A percentile compares a stretch with the other conserved stretches of the same genome.
Evolutionary conservation across 2,888 invertebrate genomes (phyloP).

Genomic region (Timema cristinae): DNA sequence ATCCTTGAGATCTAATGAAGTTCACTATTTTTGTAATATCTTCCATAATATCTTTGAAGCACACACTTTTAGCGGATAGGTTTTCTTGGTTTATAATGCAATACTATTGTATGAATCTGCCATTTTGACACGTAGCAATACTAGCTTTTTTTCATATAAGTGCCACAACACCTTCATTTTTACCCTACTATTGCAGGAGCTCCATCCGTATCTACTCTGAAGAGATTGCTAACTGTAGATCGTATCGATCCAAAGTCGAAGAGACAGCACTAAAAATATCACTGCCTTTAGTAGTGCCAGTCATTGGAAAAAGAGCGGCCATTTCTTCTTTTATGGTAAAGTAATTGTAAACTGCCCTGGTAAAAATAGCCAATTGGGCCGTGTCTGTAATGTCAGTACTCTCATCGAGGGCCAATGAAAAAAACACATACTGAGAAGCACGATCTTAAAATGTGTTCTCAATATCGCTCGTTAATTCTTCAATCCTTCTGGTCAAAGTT

Average conservation of each 20-base stretch:
- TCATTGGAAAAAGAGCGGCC: conserved; percentile 4
- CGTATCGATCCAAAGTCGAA: not conserved
- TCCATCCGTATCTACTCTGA: not conserved
- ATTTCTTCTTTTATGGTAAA: not conserved
- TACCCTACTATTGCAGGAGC: not conserved
- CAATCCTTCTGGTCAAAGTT: not conserved
- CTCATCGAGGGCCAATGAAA: not conserved
- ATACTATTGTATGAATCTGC: conserved; percentile 13
- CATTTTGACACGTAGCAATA: not conserved
- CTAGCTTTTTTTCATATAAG: conserved; percentile 7
- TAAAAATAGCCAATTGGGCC: conserved; percentile 1
- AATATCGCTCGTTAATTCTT: not conserved
- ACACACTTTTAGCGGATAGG: conserved; percentile 21
- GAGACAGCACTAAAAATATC: not conserved
- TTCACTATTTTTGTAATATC: conserved; percentile 17
- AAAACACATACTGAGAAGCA: not conserved
- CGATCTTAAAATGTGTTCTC: not conserved
- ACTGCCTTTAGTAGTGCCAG: conserved; percentile 1
- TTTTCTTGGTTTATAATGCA: conserved; percentile 21
- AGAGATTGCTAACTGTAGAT: conserved; percentile 3
- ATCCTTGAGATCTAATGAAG: conserved; percentile 17
- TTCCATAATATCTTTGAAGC: conserved; percentile 22
- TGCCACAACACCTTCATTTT: not conserved
- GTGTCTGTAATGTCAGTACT: conserved; percentile 4
- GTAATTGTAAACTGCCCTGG: not conserved